Conservation (phyloP, 2,797 vertebrate genomes). For the Chelidonichthys spinosus region DNA sequence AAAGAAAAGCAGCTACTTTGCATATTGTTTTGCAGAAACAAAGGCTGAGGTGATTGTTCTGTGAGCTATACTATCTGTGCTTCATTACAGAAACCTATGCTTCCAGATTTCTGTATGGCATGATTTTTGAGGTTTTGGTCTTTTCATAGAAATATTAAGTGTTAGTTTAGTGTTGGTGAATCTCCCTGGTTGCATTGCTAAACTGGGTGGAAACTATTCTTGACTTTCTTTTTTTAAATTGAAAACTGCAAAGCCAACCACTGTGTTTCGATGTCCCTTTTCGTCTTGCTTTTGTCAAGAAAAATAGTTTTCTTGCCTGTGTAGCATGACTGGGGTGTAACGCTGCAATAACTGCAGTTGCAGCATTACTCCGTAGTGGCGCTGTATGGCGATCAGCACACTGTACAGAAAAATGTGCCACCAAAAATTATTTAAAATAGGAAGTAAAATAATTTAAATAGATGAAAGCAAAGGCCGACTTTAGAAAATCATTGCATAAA, state of each 20-base stretch:
- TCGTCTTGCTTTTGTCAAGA: background rate
- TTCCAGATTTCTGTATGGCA: background rate
- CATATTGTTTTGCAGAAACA: slow-evolving; percentile 45
- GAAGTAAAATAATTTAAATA: too few relatives aligned
- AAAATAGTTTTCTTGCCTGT: background rate
- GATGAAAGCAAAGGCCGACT: too few relatives aligned
- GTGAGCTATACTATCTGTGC: background rate
- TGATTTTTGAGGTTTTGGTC: too few relatives aligned
- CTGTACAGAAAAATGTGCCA: too few relatives aligned
- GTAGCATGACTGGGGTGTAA: background rate
- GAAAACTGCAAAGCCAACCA: background rate
- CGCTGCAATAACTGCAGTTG: too few relatives aligned
- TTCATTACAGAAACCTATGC: slow-evolving; percentile 12
- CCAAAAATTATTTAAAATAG: too few relatives aligned
- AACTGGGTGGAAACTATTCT: background rate
- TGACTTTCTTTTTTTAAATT: background rate
- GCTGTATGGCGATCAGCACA: too few relatives aligned
- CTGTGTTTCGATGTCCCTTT: background rate
- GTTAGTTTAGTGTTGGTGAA: background rate
- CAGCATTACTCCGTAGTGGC: too few relatives aligned
- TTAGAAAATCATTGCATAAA: too few relatives aligned
- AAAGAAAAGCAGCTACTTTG: slow-evolving; percentile 23
- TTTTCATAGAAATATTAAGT: background rate
- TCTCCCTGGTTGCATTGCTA: background rate
- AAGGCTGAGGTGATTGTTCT: slow-evolving; percentile 37